phyloP scores from a whole-genome alignment of 2,888 invertebrate species.

The Unio delphinus region DNA sequence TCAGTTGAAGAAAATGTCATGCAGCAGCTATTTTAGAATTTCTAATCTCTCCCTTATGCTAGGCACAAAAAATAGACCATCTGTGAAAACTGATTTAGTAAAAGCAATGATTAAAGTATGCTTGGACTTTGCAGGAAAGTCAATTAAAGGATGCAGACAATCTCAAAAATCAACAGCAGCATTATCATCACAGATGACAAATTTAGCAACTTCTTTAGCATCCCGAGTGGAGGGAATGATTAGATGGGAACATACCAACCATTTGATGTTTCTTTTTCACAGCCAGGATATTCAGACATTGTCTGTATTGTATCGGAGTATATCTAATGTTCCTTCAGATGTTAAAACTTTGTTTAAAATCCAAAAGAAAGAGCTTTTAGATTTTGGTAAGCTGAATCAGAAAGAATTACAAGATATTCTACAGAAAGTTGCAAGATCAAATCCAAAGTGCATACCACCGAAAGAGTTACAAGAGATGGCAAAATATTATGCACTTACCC shows the following conservation, averaged over 20 bases:
- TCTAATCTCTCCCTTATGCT: not conserved
- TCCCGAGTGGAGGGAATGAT: constrained; percentile 42
- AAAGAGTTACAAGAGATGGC: constrained; percentile 13
- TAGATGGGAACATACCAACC: constrained; percentile 48
- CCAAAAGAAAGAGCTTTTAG: constrained; percentile 33
- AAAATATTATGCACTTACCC: constrained; percentile 42
- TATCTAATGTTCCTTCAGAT: constrained; percentile 25
- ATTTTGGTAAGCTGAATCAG: constrained; percentile 23
- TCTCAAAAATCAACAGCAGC: constrained; percentile 6
- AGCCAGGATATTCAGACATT: constrained; percentile 42
- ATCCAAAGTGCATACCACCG: constrained; percentile 9
- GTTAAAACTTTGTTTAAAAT: constrained; percentile 41
- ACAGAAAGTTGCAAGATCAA: constrained; percentile 26
- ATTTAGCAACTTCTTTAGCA: not conserved
- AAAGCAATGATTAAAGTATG: constrained; percentile 23
- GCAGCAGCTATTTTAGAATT: constrained; percentile 39
- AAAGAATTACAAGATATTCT: constrained; percentile 24
- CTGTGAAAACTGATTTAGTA: constrained; percentile 18
- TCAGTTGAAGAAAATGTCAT: constrained; percentile 48
- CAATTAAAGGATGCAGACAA: constrained; percentile 17
- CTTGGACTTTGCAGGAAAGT: constrained; percentile 23
- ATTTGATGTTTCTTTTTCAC: constrained; percentile 45
- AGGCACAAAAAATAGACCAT: constrained; percentile 11
- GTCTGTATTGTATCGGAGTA: constrained; percentile 38
- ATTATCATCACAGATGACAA: too few relatives aligned